These are phyloP conservation scores for Lymantria monacha DNA, from an alignment of 2,888 invertebrate genomes.

Conservation along the genomic window DNA sequence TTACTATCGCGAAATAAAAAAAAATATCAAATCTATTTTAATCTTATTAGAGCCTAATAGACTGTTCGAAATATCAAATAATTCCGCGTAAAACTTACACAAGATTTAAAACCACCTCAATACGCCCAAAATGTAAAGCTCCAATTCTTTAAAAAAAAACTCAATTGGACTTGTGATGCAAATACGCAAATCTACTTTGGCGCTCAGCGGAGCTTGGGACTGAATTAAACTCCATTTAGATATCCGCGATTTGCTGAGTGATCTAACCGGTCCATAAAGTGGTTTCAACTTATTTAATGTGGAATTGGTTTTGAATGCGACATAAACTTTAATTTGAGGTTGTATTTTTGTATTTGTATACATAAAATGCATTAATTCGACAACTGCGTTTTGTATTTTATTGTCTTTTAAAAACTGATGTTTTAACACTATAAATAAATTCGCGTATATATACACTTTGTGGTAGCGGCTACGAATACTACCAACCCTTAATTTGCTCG, in stretches of 20 bases:
- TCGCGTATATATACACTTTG: too few species aligned
- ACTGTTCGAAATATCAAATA: conserved; percentile 7
- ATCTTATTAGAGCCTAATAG: too few species aligned
- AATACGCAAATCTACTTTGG: conserved; percentile 37
- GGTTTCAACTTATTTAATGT: conserved; percentile 29
- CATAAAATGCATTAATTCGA: background rate
- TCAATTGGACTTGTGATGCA: conserved; percentile 38
- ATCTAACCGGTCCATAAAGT: conserved; percentile 34
- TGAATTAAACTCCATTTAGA: conserved; percentile 46
- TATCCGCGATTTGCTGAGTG: conserved; percentile 34
- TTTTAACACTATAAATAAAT: too few species aligned
- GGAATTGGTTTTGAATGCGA: conserved; percentile 28
- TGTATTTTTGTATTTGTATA: conserved; percentile 3
- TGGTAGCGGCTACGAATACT: too few species aligned
- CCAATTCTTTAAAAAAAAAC: conserved; percentile 31
- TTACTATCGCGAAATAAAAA: too few species aligned
- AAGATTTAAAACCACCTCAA: conserved; percentile 8
- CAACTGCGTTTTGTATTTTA: too few species aligned
- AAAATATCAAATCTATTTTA: too few species aligned
- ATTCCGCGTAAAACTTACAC: conserved; percentile 14
- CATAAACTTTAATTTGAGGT: conserved; percentile 18
- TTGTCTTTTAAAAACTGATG: too few species aligned
- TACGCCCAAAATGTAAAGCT: conserved; percentile 18
- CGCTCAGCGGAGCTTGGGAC: conserved; percentile 25
- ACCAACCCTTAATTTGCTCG: too few species aligned